Base-by-base conservation (phyloP, 2,888 invertebrate genomes). In the Mallateleia sp. region DNA sequence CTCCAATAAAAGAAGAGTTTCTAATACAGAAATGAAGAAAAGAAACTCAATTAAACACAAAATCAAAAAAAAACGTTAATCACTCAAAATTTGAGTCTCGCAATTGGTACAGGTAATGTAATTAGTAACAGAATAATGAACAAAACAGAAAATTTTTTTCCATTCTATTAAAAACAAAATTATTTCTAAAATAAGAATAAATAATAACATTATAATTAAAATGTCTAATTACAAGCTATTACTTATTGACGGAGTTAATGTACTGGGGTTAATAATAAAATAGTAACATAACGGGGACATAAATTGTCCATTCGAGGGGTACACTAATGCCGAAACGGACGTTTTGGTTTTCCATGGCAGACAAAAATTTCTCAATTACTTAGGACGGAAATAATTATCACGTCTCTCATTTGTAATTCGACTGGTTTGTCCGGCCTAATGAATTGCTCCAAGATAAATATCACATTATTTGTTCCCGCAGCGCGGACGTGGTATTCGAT, bases 171-270 rank as follows among this genome's bases (percentile, higher is more conserved):
- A n/a, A n/a, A n/a, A n/a, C n/a, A n/a, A n/a, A n/a, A n/a, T n/a
- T n/a, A n/a, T n/a, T n/a, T n/a, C n/a, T n/a, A n/a, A n/a, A n/a
- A n/a, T n/a, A n/a, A n/a, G n/a, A n/a, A n/a, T n/a, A n/a, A n/a
- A n/a, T n/a, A n/a, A n/a, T n/a, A n/a, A n/a, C n/a, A n/a, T n/a
- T n/a, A 74, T 71, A 77, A 83, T 83, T 83, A 71, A 64, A 77
- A 83, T 52, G 60, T 77, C 69, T 83, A 83, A 83, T 83, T 83
- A 77, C 62, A 28, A 62, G 71, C 62, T 71, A 77, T 77, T 71
- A 71, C 72, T 69, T 83, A 77, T 71, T 77, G 71, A 71, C 28
- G 83, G 56, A 64, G 83, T 83, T 81, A 64, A 83, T 77, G 72
- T 54, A 69, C 47, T 22, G 71, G 64, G 15, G 62, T 69, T 77